A percentile compares a stretch with the other conserved stretches of the same genome.
Evolutionary conservation across 1,140 invertebrate genomes (phyloP).

Genomic region (Drosophila tristis): DNA sequence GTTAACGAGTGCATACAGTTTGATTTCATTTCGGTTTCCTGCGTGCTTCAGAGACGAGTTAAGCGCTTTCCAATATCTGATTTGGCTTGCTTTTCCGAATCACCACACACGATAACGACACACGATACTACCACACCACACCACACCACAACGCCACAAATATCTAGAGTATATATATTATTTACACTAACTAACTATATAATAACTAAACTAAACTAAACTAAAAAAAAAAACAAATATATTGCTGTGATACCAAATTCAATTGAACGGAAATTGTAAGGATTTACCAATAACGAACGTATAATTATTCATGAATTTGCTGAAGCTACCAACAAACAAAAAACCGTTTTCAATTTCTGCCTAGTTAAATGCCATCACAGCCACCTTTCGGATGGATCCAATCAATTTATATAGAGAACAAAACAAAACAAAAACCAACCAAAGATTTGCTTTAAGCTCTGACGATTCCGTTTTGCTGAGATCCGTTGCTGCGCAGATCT

Average conservation of each 20-base stretch:
- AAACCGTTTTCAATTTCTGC: conserved; percentile 30
- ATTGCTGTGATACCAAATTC: conserved; percentile 83
- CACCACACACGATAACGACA: conserved; percentile 4
- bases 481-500: too few relatives aligned
- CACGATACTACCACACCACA: not conserved
- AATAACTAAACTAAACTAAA: conserved; percentile 2
- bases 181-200: conserved; percentile 43
- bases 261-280: conserved; percentile 77
- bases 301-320: conserved; percentile 54
- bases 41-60: not conserved
- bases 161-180: not conserved
- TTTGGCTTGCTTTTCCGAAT: conserved; percentile 35
- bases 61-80: not conserved
- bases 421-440: too few relatives aligned
- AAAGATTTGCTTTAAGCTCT: too few relatives aligned
- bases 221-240: conserved; percentile 60
- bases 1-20: too few relatives aligned
- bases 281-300: conserved; percentile 53
- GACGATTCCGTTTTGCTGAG: too few relatives aligned
- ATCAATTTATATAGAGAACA: conserved; percentile 12
- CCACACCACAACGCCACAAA: conserved; percentile 2
- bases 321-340: conserved; percentile 37
- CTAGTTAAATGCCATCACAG: conserved; percentile 25
- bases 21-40: conserved; percentile 27
- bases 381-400: conserved; percentile 11